Conservation (phyloP, 2,888 invertebrate species). For the Charanyca ferruginea region DNA sequence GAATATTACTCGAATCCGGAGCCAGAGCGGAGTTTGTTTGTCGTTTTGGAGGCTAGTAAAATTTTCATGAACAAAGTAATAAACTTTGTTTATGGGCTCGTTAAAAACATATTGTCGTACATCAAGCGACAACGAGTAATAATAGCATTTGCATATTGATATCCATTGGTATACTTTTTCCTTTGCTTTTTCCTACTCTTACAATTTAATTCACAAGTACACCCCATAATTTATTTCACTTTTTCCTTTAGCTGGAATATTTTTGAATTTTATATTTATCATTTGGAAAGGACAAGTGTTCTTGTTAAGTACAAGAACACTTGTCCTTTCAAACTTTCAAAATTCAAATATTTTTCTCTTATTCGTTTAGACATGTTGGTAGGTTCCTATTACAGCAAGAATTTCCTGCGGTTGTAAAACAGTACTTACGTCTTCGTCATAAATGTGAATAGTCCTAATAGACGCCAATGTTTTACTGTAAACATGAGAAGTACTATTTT, state of each 20-base stretch:
- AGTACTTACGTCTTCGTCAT: constrained; percentile 22
- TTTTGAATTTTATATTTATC: constrained; percentile 6
- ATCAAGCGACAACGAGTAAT: constrained; percentile 71
- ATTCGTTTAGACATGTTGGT: constrained; percentile 3
- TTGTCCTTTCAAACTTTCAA: too few species aligned
- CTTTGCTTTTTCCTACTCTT: constrained; percentile 30
- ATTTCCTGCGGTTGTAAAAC: constrained; percentile 35
- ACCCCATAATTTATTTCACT: constrained; percentile 13
- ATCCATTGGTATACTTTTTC: constrained; percentile 35
- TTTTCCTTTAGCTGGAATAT: constrained; percentile 16
- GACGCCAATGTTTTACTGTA: constrained; percentile 14
- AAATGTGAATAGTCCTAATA: constrained; percentile 21
- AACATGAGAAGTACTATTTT: constrained; percentile 17
- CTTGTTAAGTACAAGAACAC: too few species aligned
- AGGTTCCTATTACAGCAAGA: constrained; percentile 9
- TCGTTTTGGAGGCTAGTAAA: constrained; percentile 75
- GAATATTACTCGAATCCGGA: constrained; percentile 66
- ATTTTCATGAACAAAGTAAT: constrained; percentile 75
- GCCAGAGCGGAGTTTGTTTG: constrained; percentile 68
- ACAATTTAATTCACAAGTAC: constrained; percentile 32
- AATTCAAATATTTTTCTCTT: neutral
- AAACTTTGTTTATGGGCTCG: constrained; percentile 75
- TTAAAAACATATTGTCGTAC: constrained; percentile 73
- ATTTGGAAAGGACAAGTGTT: constrained; percentile 11
- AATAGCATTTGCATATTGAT: constrained; percentile 68